Conservation (phyloP, 2,113 vertebrate species). For the Casuarius casuarius region DNA sequence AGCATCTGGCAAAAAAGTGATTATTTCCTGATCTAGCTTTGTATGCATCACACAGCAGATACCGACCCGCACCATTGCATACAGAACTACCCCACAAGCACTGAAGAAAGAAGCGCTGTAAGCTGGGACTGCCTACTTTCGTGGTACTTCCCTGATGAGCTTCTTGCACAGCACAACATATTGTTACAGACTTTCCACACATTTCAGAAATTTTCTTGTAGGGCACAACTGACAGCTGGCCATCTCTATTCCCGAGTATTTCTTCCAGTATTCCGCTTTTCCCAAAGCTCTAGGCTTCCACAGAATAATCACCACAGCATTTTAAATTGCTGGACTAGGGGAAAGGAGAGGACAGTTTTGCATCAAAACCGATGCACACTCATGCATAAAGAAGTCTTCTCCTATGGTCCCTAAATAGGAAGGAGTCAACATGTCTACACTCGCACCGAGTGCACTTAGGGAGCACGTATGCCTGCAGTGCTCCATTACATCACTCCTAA, state of each 20-base stretch:
- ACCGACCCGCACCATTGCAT: not conserved
- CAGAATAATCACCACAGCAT: not conserved
- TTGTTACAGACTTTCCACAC: not conserved
- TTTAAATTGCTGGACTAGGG: not conserved
- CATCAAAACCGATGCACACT: not conserved
- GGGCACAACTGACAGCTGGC: not conserved
- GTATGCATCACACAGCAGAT: not conserved
- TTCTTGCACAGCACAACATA: not conserved
- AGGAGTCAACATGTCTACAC: not conserved
- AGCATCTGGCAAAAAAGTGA: not conserved
- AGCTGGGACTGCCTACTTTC: not conserved
- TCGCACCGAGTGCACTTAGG: accelerated
- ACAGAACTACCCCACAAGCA: not conserved
- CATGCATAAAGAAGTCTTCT: not conserved
- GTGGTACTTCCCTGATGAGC: not conserved
- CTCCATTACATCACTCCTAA: not conserved
- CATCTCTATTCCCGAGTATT: not conserved
- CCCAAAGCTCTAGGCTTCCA: not conserved
- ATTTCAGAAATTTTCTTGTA: not conserved
- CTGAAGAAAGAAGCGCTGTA: not conserved
- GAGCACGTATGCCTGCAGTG: not conserved
- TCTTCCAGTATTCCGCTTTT: not conserved
- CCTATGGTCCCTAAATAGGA: too few species aligned
- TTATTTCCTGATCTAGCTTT: not conserved
- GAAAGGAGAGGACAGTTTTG: not conserved